phyloP scores from a whole-genome alignment of 2,888 invertebrate species.

The Nudaria mundana region DNA sequence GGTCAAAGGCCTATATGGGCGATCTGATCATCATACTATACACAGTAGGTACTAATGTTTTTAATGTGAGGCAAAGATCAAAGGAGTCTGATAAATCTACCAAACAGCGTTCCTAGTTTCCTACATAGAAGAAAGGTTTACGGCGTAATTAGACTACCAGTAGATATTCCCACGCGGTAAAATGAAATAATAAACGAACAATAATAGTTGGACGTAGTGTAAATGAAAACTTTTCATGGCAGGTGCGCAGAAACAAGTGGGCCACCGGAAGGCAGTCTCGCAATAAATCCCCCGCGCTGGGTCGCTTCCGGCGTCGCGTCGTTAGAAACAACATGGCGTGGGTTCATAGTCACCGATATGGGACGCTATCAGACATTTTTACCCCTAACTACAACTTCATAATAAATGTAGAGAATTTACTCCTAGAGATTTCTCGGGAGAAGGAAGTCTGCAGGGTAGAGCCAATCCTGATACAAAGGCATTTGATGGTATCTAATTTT shows the following conservation, averaged over 20 bases:
- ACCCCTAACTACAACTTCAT: neutral
- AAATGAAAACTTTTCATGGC: constrained; percentile 39
- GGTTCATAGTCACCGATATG: constrained; percentile 31
- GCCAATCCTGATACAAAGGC: no score
- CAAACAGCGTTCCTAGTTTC: no score
- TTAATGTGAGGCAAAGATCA: no score
- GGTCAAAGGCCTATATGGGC: no score
- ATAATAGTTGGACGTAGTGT: constrained; percentile 20
- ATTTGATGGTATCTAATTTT: no score
- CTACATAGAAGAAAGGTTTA: no score
- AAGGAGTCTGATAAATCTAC: no score
- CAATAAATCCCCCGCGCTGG: constrained; percentile 52
- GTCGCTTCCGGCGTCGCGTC: constrained; percentile 57
- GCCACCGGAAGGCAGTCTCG: constrained; percentile 53
- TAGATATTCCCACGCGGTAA: constrained; percentile 16
- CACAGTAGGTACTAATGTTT: no score
- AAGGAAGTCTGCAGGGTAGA: no score
- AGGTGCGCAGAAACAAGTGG: constrained; percentile 59
- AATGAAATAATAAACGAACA: constrained; percentile 12
- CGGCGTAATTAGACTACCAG: neutral
- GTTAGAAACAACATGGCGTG: constrained; percentile 49
- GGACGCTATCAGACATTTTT: constrained; percentile 7
- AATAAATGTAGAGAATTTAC: no score
- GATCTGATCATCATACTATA: no score
- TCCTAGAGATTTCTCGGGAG: no score